phyloP scores from a whole-genome alignment of 2,797 vertebrate genomes.

The Artibeus jamaicensis region DNA sequence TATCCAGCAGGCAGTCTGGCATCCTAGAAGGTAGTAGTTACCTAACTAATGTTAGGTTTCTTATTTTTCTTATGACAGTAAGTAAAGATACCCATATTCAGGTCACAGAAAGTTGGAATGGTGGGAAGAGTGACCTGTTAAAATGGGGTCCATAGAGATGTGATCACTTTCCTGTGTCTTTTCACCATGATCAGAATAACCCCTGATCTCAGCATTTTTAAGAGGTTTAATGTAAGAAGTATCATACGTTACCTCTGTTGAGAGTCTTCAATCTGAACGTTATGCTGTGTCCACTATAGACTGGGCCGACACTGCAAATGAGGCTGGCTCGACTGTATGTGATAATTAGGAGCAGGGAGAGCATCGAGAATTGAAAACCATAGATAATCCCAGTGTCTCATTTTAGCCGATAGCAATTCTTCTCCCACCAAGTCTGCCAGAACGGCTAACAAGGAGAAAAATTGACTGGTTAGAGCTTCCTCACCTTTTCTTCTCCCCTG shows the following conservation, averaged over 20 bases:
- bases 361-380: background rate
- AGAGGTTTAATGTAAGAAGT: background rate
- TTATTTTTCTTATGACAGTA: background rate
- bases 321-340: background rate
- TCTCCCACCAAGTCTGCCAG: background rate
- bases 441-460: slow-evolving; percentile 60
- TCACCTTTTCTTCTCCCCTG: background rate
- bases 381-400: background rate
- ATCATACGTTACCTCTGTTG: background rate
- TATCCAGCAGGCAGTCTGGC: background rate
- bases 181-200: background rate
- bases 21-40: background rate
- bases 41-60: background rate
- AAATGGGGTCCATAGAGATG: background rate
- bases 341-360: background rate
- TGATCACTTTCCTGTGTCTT: background rate
- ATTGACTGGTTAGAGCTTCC: background rate
- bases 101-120: background rate
- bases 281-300: background rate
- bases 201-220: background rate
- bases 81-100: background rate
- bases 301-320: background rate
- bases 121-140: background rate
- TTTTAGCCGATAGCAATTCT: slow-evolving; percentile 13
- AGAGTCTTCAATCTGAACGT: slow-evolving; percentile 34